Percentiles rank a stretch among this genome's conserved stretches.
Conservation (phyloP, 2,797 vertebrate genomes). For the Notolabrus celidotus region DNA sequence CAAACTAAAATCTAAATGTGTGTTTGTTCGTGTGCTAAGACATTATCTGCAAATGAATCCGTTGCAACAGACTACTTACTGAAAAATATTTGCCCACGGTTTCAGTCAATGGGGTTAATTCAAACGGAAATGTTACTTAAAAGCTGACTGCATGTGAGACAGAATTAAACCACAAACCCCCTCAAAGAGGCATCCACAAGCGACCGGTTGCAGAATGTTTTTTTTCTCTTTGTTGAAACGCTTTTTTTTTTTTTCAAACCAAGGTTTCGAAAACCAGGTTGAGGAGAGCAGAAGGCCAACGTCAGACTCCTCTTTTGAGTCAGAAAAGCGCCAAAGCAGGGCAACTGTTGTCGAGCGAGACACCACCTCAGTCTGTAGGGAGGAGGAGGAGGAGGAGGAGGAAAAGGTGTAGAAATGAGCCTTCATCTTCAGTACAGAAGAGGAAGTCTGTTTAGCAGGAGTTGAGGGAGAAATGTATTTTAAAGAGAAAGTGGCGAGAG, state of each 20-base stretch:
- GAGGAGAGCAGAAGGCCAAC: constrained; percentile 41
- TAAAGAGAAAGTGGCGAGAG: neutral
- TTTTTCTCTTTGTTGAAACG: constrained; percentile 33
- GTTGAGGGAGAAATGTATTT: neutral
- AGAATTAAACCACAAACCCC: constrained; percentile 37
- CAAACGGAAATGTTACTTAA: constrained; percentile 47
- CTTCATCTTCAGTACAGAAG: constrained; percentile 25
- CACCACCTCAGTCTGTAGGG: constrained; percentile 49
- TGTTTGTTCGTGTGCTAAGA: neutral
- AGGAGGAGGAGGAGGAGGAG: constrained; percentile 59
- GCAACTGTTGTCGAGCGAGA: constrained; percentile 57
- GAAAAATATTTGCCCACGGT: constrained; percentile 35
- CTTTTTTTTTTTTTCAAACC: constrained; percentile 12
- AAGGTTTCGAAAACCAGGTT: constrained; percentile 54
- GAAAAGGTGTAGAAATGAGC: constrained; percentile 52
- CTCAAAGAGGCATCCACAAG: constrained; percentile 31
- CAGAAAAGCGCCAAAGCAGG: constrained; percentile 60
- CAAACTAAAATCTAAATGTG: constrained; percentile 2
- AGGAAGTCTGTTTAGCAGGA: constrained; percentile 25
- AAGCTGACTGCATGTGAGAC: constrained; percentile 27
- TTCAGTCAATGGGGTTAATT: constrained; percentile 26
- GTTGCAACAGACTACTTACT: constrained; percentile 36
- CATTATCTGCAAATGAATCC: constrained; percentile 16
- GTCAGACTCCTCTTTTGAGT: constrained; percentile 70
- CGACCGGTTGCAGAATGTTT: constrained; percentile 5